Percentiles rank a stretch among this genome's conserved stretches.
These are phyloP conservation scores for Bradynema listronoti DNA, from an alignment of 1,140 invertebrate species.

Conservation along the genomic window DNA sequence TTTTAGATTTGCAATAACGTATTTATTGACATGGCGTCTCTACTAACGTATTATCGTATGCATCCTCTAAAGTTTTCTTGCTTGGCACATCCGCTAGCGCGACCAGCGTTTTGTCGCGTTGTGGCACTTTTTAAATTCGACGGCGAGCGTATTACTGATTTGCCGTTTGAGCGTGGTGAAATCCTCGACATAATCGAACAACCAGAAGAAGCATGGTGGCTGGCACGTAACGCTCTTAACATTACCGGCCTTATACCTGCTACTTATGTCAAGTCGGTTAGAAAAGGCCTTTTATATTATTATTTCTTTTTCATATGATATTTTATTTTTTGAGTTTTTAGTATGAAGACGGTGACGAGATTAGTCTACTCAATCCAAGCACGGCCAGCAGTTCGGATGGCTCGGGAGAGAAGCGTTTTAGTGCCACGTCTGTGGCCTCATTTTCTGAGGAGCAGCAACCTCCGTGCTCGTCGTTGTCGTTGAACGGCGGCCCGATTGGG, in stretches of 20 bases:
- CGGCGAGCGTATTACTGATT: slow-evolving; percentile 76
- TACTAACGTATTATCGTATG: slow-evolving; percentile 85
- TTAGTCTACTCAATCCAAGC: slow-evolving; percentile 20
- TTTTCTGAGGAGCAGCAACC: neutral
- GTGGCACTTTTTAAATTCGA: slow-evolving; percentile 86
- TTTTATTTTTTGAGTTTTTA: slow-evolving; percentile 19
- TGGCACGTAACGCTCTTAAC: slow-evolving; percentile 77
- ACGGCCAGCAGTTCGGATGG: slow-evolving; percentile 19
- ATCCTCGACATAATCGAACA: slow-evolving; percentile 82
- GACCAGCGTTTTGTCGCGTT: slow-evolving; percentile 62
- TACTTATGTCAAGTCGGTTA: slow-evolving; percentile 70
- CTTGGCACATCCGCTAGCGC: slow-evolving; percentile 69
- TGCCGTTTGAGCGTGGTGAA: slow-evolving; percentile 89
- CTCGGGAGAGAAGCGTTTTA: slow-evolving; percentile 29
- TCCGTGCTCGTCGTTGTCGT: no score
- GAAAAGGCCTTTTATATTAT: slow-evolving; percentile 8
- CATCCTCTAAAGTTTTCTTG: slow-evolving; percentile 69
- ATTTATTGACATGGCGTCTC: slow-evolving; percentile 80
- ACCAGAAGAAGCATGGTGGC: slow-evolving; percentile 96
- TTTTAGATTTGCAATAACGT: slow-evolving; percentile 90
- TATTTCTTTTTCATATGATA: slow-evolving; percentile 1
- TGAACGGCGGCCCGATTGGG: no score
- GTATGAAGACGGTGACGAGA: slow-evolving; percentile 32
- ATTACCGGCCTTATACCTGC: slow-evolving; percentile 86
- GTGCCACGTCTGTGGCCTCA: slow-evolving; percentile 24